Base-by-base conservation (phyloP, 2,113 vertebrate genomes). In the Amphilophus citrinellus region DNA sequence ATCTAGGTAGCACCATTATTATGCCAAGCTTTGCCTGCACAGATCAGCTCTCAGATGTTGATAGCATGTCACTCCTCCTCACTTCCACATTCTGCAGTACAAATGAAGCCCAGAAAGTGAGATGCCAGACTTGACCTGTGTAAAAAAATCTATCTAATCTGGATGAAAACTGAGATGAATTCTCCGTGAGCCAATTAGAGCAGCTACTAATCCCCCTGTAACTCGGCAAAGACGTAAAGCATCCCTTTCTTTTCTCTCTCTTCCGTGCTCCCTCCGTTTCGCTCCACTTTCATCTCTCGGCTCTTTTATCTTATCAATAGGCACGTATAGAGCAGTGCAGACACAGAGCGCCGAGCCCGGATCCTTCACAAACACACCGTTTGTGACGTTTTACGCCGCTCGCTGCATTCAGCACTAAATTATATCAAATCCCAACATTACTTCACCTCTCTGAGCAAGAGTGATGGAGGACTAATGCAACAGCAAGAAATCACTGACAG, bases 251-350 rank as follows among this genome's bases (percentile, higher is more conserved):
- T 58, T 66, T 79, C 24, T 44, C 65, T 61, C 82, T 87, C 71
- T 61, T 89, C 61, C 88, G 62, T 47, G 20, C 91, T 88, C 80
- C 80, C 92, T 82, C 87, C 63, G 47, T 88, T 80, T 92, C 79
- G 22, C 83, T 88, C 77, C 63, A 62, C 94, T 95, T 94, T 93
- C 88, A 95, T 94, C 92, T 93, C 56, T 4, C 44, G 20, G 75
- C 85, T 91, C 93, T 95, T 93, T 94, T 90, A 95, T 93, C 93
- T 94, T 57, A 93, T 91, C 89, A 93, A 87, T 84, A 86, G 71
- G 82, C 90, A 73, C 80, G 63, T 91, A 92, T 89, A 85, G 87
- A 89, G 88, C 65, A 2, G 58, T 2, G 77, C 86, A 91, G 89
- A 93, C 88, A 78, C 57, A 58, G 66, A 87, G 79, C 10, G 66